Evolutionary conservation across 2,888 invertebrate species (phyloP), one percentile per base, ranked within the genome.

Genomic region (Eugnorisma glareosa): DNA sequence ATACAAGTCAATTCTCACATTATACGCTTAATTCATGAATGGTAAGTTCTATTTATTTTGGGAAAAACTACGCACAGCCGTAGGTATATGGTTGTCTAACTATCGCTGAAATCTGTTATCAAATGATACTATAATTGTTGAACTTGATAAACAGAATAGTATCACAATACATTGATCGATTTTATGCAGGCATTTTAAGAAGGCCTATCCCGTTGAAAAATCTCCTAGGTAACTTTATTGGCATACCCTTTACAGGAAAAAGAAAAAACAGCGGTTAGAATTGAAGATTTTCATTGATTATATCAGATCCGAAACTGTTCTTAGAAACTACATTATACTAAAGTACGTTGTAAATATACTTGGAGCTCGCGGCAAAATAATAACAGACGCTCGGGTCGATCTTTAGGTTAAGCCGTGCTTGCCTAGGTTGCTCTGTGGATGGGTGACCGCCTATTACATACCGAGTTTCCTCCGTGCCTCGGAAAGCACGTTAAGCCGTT

Each of bases 1-100:
- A 96, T 86, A 94, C 95, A 79, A 95, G 94, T 92, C 96, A 96
- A 90, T 96, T 96, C 87, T 94, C 96, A 93, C 96, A 96, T 91
- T 96, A 96, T 91, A 96, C 96, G 91, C 96, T 96, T 92, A 96
- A 96, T 93, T 96, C 96, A 92, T 96, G 96, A 96, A 96, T 94
- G 95, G 96, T 96, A 89, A 95, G 96, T 92, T 69, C 11, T 24
- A 59, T 54, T 77, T 77, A 18, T 64, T 31, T 45, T 21, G 5
- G 1, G 2, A 54, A 28, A 37, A 1, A n/a, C n/a, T 28, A 40
- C 51, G 11, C 13, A 13, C 35, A 37, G 21, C 13, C 24, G 8
- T 40, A n/a, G n/a, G n/a, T n/a, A 37, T 73, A 37, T 72, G 24
- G 28, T 10, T 37, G 1, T 43, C 18, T 18, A 28, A n/a, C 66